A percentile compares a stretch with the other conserved stretches of the same genome.
Evolutionary conservation across 2,888 invertebrate genomes (phyloP).

Genomic region (Sialis lutaria): DNA sequence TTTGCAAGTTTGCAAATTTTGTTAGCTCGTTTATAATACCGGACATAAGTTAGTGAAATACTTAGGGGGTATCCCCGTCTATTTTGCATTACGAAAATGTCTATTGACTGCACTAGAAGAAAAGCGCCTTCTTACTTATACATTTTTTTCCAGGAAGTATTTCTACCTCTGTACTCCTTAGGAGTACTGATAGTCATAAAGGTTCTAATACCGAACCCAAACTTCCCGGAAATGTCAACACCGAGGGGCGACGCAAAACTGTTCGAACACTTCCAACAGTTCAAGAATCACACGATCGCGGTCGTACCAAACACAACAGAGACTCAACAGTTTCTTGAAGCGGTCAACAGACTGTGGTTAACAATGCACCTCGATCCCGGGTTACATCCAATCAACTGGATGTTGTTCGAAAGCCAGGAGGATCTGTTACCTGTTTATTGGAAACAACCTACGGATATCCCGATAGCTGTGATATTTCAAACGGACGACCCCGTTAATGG

Average conservation of each 20-base stretch:
- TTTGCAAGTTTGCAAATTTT: no score
- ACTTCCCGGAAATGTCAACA: slow-evolving; percentile 50
- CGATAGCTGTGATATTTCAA: slow-evolving; percentile 54
- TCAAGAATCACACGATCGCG: slow-evolving; percentile 44
- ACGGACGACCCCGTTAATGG: slow-evolving; percentile 27
- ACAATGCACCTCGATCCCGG: slow-evolving; percentile 30
- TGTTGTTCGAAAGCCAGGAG: slow-evolving; percentile 43
- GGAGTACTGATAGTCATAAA: slow-evolving; percentile 57
- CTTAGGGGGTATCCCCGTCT: no score
- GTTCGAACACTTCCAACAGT: slow-evolving; percentile 33
- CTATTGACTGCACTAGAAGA: no score
- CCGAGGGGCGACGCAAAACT: slow-evolving; percentile 37
- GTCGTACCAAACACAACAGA: slow-evolving; percentile 46
- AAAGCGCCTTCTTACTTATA: no score
- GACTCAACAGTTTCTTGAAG: slow-evolving; percentile 38
- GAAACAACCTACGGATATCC: slow-evolving; percentile 43
- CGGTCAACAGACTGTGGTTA: slow-evolving; percentile 40
- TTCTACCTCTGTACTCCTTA: slow-evolving; percentile 60
- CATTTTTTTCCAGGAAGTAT: slow-evolving; percentile 44
- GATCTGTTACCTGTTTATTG: slow-evolving; percentile 53
- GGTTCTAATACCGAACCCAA: slow-evolving; percentile 55
- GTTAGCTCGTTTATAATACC: no score
- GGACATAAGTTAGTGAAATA: no score
- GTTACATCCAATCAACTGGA: slow-evolving; percentile 41
- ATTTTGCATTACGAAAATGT: no score